These are phyloP conservation scores for Ramazzottius varieornatus DNA, from an alignment of 2,888 invertebrate species.

Conservation along the genomic window DNA sequence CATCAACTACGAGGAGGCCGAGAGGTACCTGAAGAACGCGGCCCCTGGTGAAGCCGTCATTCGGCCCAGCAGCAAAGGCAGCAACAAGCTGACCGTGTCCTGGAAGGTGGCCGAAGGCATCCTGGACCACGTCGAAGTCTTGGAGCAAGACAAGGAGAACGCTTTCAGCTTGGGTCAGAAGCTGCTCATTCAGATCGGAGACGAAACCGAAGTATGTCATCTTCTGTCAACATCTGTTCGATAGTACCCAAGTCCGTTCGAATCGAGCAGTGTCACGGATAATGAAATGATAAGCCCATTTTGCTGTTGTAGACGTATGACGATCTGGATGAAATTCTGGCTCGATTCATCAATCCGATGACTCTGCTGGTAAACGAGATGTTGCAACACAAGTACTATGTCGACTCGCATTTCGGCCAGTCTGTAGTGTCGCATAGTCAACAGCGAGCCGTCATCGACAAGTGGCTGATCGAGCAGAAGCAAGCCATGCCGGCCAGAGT, in stretches of 20 bases:
- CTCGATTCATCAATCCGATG: conserved; percentile 85
- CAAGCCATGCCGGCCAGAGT: conserved; percentile 60
- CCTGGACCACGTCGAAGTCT: conserved; percentile 80
- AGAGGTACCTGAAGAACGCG: conserved; percentile 62
- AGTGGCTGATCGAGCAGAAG: conserved; percentile 45
- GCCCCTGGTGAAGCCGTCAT: conserved; percentile 76
- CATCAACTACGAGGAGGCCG: conserved; percentile 69
- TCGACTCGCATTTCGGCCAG: conserved; percentile 44
- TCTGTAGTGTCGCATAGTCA: conserved; percentile 63
- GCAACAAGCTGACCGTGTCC: conserved; percentile 69
- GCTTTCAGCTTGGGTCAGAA: conserved; percentile 69
- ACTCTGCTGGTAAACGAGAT: conserved; percentile 71
- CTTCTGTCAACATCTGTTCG: conserved; percentile 7
- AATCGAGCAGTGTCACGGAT: too few relatives aligned
- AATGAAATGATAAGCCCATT: too few relatives aligned
- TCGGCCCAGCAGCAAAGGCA: conserved; percentile 71
- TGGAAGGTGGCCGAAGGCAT: conserved; percentile 91
- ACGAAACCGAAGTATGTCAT: conserved; percentile 12
- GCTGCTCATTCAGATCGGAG: conserved; percentile 49
- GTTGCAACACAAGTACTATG: conserved; percentile 65
- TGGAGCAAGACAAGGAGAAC: conserved; percentile 84
- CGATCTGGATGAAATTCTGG: conserved; percentile 95
- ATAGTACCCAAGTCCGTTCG: too few relatives aligned
- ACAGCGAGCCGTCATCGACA: conserved; percentile 60
- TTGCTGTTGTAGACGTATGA: conserved; percentile 48